Evolutionary conservation across 2,797 vertebrate species (phyloP).

Genomic region (Cyprinella venusta): DNA sequence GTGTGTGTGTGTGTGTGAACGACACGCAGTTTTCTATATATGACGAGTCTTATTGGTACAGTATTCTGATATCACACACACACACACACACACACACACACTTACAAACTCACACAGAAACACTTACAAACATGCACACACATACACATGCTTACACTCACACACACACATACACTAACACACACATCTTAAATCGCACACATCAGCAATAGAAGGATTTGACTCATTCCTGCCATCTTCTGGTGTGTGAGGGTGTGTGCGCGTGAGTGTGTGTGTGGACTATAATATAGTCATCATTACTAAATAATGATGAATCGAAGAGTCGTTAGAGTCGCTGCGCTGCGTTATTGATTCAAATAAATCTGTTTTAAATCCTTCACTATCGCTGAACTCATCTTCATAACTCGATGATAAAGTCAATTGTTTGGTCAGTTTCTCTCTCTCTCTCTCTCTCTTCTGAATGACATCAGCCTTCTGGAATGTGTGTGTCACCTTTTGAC

Average conservation of each 20-base stretch:
- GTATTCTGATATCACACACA: too few relatives aligned
- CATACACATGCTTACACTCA: not conserved
- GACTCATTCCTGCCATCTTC: not conserved
- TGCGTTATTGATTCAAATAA: too few relatives aligned
- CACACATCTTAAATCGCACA: not conserved
- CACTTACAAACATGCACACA: not conserved
- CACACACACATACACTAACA: not conserved
- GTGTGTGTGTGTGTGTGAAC: not conserved
- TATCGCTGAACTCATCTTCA: not conserved
- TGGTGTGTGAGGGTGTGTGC: not conserved
- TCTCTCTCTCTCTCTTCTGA: not conserved
- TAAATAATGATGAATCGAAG: too few relatives aligned
- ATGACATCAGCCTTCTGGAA: slow-evolving; percentile 20
- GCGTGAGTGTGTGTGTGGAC: not conserved
- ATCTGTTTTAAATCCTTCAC: too few relatives aligned
- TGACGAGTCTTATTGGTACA: too few relatives aligned
- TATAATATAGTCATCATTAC: too few relatives aligned
- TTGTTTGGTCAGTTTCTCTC: not conserved
- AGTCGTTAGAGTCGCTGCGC: too few relatives aligned
- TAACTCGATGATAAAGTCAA: not conserved
- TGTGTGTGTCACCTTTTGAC: slow-evolving; percentile 63
- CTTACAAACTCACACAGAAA: not conserved
- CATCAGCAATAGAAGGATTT: not conserved
- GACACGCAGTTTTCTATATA: not conserved
- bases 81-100: too few relatives aligned